Base-by-base conservation (phyloP, 2,797 vertebrate species). In the Scomberomorus guttatus region DNA sequence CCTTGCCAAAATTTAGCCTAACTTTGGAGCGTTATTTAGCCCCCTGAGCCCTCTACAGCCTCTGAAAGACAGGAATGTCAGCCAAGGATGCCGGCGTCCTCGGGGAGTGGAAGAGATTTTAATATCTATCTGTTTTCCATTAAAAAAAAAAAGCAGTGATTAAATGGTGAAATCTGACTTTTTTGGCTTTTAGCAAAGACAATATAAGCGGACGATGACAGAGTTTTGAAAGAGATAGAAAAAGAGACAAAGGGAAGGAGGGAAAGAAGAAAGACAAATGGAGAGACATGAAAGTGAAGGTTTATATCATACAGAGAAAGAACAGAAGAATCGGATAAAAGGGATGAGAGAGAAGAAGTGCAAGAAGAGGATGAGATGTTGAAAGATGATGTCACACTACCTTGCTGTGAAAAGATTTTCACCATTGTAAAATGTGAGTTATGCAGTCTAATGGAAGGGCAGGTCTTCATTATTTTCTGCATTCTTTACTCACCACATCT, bases 71-170 rank as follows among this genome's bases (percentile, higher is more conserved):
- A 32, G 29, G 6, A 32, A 32, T 32, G 29, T 32, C 29, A 32
- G 6, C 6, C 5, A 6, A 32, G 29, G 29, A 32, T 6, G 6
- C 29, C 29, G 5, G 6, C 29, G 6, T 32, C 29, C 29, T 32
- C 5, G 29, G 29, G 29, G 29, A 32, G 29, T 5, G 29, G 29
- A 32, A 32, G 29, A 32, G 5, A 4, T 77, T 65, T 84, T 60
- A 77, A 79, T 82, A 83, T 86, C 34, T 55, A 62, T 56, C 89
- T 93, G 88, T 77, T 92, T 87, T 63, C 68, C 59, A 87, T 92
- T 83, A 89, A 78, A 42, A 37, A 37, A 89, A 78, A 42, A 86
- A 66, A 78, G 78, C 78, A 67, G 68, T 72, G 83, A 88, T 91
- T 84, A 91, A 90, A 72, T 81, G 78, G 72, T 52, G 69, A 82